phyloP scores from a whole-genome alignment of 2,797 vertebrate species.

The Lutra lutra region DNA sequence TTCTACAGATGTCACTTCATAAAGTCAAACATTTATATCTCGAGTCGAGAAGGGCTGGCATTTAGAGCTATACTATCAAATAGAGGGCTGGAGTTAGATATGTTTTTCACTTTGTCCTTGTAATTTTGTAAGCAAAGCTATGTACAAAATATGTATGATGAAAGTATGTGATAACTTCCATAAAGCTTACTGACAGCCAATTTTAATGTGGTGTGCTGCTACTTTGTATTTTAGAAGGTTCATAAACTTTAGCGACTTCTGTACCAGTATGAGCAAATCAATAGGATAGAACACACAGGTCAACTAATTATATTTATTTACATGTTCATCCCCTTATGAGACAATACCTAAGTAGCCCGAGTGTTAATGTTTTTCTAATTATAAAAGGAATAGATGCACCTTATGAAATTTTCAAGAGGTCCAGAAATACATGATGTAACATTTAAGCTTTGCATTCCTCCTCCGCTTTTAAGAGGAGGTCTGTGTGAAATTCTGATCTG shows the following conservation, averaged over 20 bases:
- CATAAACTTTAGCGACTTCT: neutral
- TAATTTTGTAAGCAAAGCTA: slow-evolving; percentile 15
- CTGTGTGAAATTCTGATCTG: neutral
- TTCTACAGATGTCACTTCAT: slow-evolving; percentile 71
- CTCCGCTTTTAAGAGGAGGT: neutral
- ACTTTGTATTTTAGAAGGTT: neutral
- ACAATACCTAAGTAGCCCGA: neutral
- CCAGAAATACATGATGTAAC: neutral
- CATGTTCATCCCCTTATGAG: neutral
- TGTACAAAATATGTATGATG: neutral
- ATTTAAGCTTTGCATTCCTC: neutral
- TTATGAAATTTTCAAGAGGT: neutral
- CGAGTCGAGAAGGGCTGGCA: slow-evolving; percentile 59
- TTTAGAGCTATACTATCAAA: slow-evolving; percentile 58
- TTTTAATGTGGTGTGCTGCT: neutral
- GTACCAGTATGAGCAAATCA: neutral
- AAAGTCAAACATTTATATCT: slow-evolving; percentile 73
- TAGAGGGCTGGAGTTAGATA: neutral
- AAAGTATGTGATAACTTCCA: neutral
- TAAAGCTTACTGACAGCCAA: neutral
- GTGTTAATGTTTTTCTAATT: neutral
- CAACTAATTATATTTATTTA: neutral
- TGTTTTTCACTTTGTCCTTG: neutral
- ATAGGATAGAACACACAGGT: neutral
- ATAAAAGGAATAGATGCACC: neutral